These are phyloP conservation scores for Amblyjoppa proteus DNA, from an alignment of 2,888 invertebrate species.

Conservation along the genomic window DNA sequence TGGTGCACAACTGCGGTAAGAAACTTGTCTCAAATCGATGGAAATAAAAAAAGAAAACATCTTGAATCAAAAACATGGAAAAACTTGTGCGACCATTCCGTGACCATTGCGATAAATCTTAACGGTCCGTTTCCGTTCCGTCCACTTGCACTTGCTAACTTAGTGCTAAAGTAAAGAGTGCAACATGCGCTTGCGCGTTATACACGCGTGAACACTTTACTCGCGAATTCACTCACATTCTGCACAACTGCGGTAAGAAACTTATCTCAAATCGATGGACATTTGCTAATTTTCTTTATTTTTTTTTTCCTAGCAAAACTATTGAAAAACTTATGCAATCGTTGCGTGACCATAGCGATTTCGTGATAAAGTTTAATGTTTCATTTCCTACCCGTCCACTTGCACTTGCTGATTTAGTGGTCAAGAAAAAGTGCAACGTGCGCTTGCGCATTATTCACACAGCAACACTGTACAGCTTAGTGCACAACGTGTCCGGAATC, in stretches of 20 bases:
- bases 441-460: not conserved
- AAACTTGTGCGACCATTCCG: not conserved
- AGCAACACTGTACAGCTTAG: no score
- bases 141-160: no score
- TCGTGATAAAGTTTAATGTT: not conserved
- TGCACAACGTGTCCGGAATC: not conserved
- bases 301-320: not conserved
- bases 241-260: slow-evolving; percentile 83
- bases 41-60: not conserved
- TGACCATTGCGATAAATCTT: no score
- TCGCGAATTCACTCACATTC: slow-evolving; percentile 70
- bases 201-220: not conserved
- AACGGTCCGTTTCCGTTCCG: no score
- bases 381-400: not conserved
- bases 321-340: not conserved
- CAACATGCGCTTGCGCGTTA: not conserved
- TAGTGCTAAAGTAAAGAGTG: no score
- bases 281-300: not conserved
- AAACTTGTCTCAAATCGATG: slow-evolving; percentile 26
- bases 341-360: not conserved
- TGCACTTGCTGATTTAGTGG: not conserved
- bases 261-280: not conserved
- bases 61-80: not conserved
- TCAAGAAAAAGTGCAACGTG: not conserved
- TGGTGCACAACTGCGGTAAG: slow-evolving; percentile 83